Evolutionary conservation across 2,113 vertebrate species (phyloP).

Genomic region (Silurus glanis): DNA sequence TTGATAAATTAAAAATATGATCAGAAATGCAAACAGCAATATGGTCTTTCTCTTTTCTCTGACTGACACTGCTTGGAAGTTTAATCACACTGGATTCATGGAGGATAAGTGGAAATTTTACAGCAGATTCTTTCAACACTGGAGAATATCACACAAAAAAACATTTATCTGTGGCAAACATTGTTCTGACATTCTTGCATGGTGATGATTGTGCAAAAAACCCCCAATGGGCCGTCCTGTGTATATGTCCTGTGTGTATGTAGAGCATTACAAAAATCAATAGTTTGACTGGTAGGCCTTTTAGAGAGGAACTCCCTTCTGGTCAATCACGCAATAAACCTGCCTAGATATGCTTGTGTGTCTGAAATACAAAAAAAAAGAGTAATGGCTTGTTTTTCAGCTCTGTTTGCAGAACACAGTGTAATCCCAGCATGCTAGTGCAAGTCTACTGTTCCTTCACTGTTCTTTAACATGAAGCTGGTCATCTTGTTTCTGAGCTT

Average conservation of each 20-base stretch:
- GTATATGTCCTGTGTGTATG: conserved; percentile 46
- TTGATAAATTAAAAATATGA: conserved; percentile 23
- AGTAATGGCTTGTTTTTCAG: conserved; percentile 30
- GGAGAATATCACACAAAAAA: conserved; percentile 47
- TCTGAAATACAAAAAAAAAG: conserved; percentile 48
- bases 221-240: conserved; percentile 43
- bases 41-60: conserved; percentile 15
- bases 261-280: conserved; percentile 57
- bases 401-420: conserved; percentile 1
- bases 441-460: conserved; percentile 9
- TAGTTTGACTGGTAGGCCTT: conserved; percentile 62
- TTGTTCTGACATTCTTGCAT: conserved; percentile 53
- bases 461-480: background rate
- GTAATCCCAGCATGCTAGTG: conserved; percentile 6
- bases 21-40: conserved; percentile 40
- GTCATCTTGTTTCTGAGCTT: conserved; percentile 7
- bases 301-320: conserved; percentile 45
- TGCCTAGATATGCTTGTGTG: conserved; percentile 35
- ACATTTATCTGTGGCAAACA: conserved; percentile 20
- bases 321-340: conserved; percentile 65
- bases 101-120: conserved; percentile 30
- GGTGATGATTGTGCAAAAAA: conserved; percentile 58
- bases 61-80: background rate
- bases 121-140: conserved; percentile 28
- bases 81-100: conserved; percentile 12